Percentiles rank a stretch among this genome's conserved stretches.
phyloP scores from a whole-genome alignment of 2,113 vertebrate species.

The Nesoenas mayeri region DNA sequence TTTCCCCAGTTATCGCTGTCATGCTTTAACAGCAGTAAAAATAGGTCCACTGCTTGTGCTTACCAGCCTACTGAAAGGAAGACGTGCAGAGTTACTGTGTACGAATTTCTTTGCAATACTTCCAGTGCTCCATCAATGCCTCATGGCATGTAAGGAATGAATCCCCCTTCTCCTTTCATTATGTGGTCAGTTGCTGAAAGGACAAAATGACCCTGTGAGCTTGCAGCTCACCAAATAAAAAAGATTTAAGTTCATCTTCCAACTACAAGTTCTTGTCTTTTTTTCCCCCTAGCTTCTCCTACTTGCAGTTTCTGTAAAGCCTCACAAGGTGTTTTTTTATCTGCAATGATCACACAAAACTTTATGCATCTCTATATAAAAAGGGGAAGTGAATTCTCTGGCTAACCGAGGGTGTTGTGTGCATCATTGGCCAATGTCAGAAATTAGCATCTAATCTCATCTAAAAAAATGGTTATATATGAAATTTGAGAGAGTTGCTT shows the following conservation, averaged over 20 bases:
- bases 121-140: not conserved
- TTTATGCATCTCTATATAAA: not conserved
- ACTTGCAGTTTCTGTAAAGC: not conserved
- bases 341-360: not conserved
- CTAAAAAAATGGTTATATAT: not conserved
- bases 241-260: not conserved
- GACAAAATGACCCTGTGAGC: not conserved
- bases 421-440: not conserved
- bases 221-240: not conserved
- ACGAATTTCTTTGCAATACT: not conserved
- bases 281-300: not conserved
- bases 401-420: not conserved
- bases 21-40: not conserved
- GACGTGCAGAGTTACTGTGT: not conserved
- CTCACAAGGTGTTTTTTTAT: not conserved
- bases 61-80: not conserved
- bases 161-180: not conserved
- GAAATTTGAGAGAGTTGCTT: not conserved
- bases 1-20: not conserved
- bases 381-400: conserved; percentile 34
- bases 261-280: not conserved
- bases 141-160: not conserved
- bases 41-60: not conserved
- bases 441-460: not conserved
- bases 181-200: not conserved